Percentiles rank a stretch among this genome's conserved stretches.
phyloP scores from a whole-genome alignment of 2,888 invertebrate species.

The Cremastinae sp. region DNA sequence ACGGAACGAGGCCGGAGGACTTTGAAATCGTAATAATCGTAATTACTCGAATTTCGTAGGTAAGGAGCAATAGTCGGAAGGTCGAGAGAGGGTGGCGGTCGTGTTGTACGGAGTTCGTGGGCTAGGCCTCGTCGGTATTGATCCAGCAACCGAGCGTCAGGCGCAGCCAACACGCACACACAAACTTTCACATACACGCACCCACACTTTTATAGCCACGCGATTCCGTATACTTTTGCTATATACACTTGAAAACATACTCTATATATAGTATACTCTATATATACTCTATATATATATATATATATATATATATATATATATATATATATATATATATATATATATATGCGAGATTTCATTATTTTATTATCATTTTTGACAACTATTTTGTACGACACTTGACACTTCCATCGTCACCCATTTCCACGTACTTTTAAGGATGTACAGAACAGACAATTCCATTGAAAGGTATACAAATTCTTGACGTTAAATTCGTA shows the following conservation, averaged over 20 bases:
- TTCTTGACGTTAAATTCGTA: too few relatives aligned
- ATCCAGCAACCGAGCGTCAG: conserved; percentile 61
- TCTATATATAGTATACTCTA: too few relatives aligned
- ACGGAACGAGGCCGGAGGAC: conserved; percentile 16
- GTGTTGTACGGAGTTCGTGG: conserved; percentile 40
- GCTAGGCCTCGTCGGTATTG: conserved; percentile 62
- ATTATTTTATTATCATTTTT: too few relatives aligned
- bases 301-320: too few relatives aligned
- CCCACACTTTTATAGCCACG: not conserved
- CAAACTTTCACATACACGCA: not conserved
- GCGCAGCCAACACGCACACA: conserved; percentile 48
- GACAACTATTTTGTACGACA: too few relatives aligned
- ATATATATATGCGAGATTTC: too few relatives aligned
- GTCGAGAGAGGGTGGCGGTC: conserved; percentile 49
- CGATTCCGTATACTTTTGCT: conserved; percentile 16
- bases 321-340: too few relatives aligned
- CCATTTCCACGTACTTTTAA: too few relatives aligned
- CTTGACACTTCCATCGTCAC: too few relatives aligned
- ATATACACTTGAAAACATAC: conserved; percentile 22
- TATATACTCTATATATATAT: too few relatives aligned
- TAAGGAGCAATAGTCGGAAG: conserved; percentile 42
- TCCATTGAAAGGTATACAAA: too few relatives aligned
- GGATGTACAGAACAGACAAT: too few relatives aligned
- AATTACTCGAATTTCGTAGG: conserved; percentile 15
- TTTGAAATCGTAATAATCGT: conserved; percentile 26